Base-by-base conservation (phyloP, 2,113 vertebrate genomes). In the Hystrix brachyura region DNA sequence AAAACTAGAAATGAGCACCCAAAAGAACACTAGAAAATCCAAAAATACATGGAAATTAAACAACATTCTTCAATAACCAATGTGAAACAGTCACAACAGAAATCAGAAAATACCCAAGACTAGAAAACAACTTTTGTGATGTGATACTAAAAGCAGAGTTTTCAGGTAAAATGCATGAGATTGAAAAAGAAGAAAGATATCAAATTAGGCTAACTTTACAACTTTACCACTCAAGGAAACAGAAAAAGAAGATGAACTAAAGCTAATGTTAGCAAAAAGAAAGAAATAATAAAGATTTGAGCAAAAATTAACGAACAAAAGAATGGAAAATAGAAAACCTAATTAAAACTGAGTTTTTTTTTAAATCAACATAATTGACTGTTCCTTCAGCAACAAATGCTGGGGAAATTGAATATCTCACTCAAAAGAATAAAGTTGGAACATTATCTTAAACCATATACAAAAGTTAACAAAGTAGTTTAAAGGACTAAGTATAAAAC, bases 221-320 rank as follows among this genome's bases (percentile, higher is more conserved):
- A 25, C n/a, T 87, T 76, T 60, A n/a, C 0, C 79, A 25, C n/a
- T 60, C 21, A 53, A 81, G 7, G 59, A 89, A 71, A 17, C 32
- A 53, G 7, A 90, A 69, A 84, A 93, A 53, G 17, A 76, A 87
- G 21, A 82, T 46, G 11, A 83, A 87, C 34, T 83, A 94, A 71
- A 43, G 7, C 27, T 81, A 82, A 71, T 32, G 14, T 48, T 29
- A 91, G 27, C 38, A 90, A 55, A 93, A 91, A n/a, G 18, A 76
- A 60, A 59, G 17, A 92, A 89, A 89, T 81, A 51, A 38, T 53
- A 51, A 94, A 97, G n/a, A 65, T 67, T 17, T 69, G 19, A 93
- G 15, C 71, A 94, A n/a, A 74, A 13, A 57, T 23, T 34, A 65
- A 91, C 53, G 34, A 65, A 79, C 43, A 27, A 67, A 46, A 67